Evolutionary conservation across 2,888 invertebrate genomes (phyloP), one percentile per base, ranked within the genome.

Genomic region (Tetranychus truncatus): DNA sequence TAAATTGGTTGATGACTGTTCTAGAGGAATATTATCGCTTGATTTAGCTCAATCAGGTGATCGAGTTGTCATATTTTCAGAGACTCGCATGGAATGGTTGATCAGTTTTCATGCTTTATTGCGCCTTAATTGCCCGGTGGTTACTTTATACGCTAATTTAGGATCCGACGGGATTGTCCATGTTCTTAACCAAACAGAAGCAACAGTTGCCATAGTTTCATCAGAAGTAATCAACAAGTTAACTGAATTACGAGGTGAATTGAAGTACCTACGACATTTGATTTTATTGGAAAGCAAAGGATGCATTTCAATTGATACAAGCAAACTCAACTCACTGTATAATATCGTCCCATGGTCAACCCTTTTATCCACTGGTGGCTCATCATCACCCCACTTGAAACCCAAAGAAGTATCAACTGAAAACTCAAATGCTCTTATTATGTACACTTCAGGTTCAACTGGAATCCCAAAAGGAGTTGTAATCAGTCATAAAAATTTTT

Each of bases 61-160:
- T 78, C 91, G 91, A 83, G 86, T 97, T 79, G 93, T 91, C 75
- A 89, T 99, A 81, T 97, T 95, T 85, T 95, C 96, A 0, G 99
- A 99, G 85, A 99, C 97, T 0, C 86, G 96, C 79, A 92, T 92
- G 73, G 97, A 97, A 84, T 99, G 99, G 99, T 90, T 97, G 81
- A 95, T 95, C 3, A 99, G 97, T 0, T 89, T 99, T 80, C 99
- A 99, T 83, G 92, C 97, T 1, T 45, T 45, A 72, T 4, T 72
- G 6, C n/a, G 72, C 11, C 20, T 45, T 15, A 45, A 44, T 44
- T 45, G 45, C 18, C 34, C 65, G 6, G 65, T 97, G 81, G 95
- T 95, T 3, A 99, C 97, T 0, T 89, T 99, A 80, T 99, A 99
- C 83, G 92, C 97, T 1, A 97, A 96, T 0, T 86, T 99, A 18